A percentile compares a stretch with the other conserved stretches of the same genome.
Evolutionary conservation across 1,140 invertebrate genomes (phyloP).

Genomic region (Cydia splendana): DNA sequence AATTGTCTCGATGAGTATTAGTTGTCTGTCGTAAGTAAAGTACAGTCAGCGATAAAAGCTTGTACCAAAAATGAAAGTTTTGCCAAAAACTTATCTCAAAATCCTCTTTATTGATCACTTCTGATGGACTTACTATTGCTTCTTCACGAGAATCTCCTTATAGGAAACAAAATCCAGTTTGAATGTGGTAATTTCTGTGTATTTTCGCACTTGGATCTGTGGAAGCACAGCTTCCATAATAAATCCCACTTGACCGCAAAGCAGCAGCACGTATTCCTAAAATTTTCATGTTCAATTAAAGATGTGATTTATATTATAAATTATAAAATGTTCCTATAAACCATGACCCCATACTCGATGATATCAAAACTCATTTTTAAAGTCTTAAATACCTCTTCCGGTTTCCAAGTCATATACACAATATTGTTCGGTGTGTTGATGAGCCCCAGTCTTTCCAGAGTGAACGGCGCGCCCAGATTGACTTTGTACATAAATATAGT

Average conservation of each 20-base stretch:
- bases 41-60: no score
- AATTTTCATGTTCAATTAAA: slow-evolving; percentile 34
- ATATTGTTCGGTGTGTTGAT: slow-evolving; percentile 81
- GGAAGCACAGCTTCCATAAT: slow-evolving; percentile 68
- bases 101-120: no score
- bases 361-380: not conserved
- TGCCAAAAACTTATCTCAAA: no score
- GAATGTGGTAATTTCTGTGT: slow-evolving; percentile 68
- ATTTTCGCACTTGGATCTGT: slow-evolving; percentile 47
- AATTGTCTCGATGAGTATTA: no score
- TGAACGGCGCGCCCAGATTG: slow-evolving; percentile 62
- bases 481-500: slow-evolving; percentile 85
- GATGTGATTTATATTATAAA: not conserved
- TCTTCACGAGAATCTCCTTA: slow-evolving; percentile 66
- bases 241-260: slow-evolving; percentile 68
- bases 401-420: slow-evolving; percentile 84
- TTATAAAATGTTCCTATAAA: no score
- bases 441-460: slow-evolving; percentile 84
- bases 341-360: no score
- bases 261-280: slow-evolving; percentile 60
- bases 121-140: slow-evolving; percentile 63
- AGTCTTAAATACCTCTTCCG: slow-evolving; percentile 51
- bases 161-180: slow-evolving; percentile 65
- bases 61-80: no score
- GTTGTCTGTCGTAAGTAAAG: no score